Percentiles rank a stretch among this genome's conserved stretches.
Conservation (phyloP, 1,140 invertebrate genomes). For the Ceratina calcarata region DNA sequence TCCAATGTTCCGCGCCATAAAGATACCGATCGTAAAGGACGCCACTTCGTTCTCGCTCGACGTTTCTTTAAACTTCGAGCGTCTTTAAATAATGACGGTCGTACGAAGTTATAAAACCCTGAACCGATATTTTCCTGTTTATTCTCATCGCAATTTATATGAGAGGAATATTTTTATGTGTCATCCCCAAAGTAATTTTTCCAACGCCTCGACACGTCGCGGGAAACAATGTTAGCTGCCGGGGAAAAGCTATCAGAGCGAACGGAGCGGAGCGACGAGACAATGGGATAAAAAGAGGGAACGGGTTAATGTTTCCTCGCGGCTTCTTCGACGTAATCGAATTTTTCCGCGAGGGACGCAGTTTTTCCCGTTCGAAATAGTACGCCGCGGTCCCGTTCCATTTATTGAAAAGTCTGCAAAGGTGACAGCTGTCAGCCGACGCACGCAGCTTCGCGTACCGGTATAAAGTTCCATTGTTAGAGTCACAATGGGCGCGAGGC, state of each 20-base stretch:
- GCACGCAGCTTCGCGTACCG: slow-evolving; percentile 29
- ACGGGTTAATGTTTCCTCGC: slow-evolving; percentile 1
- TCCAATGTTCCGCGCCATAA: slow-evolving; percentile 18
- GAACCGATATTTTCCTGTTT: no score
- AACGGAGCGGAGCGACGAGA: no score
- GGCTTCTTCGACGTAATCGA: not conserved
- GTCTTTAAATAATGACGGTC: slow-evolving; percentile 10
- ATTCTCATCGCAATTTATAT: no score
- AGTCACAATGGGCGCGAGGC: slow-evolving; percentile 23
- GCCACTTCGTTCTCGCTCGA: no score
- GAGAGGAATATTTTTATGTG: no score
- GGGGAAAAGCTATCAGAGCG: no score
- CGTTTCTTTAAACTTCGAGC: not conserved
- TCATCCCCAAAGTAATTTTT: no score
- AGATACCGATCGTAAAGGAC: slow-evolving; percentile 8
- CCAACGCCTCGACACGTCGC: no score
- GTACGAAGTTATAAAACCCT: not conserved
- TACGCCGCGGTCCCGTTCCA: slow-evolving; percentile 3
- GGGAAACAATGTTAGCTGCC: not conserved
- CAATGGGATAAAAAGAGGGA: no score
- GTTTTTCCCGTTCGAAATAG: not conserved
- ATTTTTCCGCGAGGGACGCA: not conserved
- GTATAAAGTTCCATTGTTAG: slow-evolving; percentile 42
- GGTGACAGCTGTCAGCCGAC: slow-evolving; percentile 42
- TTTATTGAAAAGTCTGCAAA: slow-evolving; percentile 37